These are phyloP conservation scores for Sebastiscus tertius DNA, from an alignment of 2,797 vertebrate species.

Conservation along the genomic window DNA sequence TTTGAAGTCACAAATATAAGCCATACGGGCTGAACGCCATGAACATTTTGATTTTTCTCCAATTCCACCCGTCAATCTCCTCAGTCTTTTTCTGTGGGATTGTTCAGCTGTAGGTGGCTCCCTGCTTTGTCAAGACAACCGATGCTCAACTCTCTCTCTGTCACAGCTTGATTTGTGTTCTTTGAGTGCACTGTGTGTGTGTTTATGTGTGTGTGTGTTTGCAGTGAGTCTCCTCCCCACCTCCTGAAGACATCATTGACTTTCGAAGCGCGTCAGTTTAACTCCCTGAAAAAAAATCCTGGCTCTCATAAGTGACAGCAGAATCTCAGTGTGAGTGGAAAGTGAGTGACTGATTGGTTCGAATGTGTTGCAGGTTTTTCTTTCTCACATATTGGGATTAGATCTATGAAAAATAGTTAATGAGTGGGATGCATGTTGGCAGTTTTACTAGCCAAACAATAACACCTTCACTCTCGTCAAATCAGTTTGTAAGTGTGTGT, in stretches of 20 bases:
- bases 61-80: constrained; percentile 70
- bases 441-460: not conserved
- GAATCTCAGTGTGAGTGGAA: constrained; percentile 12
- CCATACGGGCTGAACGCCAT: constrained; percentile 45
- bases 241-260: constrained; percentile 39
- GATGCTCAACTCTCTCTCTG: constrained; percentile 25
- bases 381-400: constrained; percentile 12
- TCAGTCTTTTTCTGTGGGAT: constrained; percentile 16
- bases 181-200: not conserved
- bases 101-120: constrained; percentile 61
- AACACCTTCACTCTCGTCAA: constrained; percentile 11
- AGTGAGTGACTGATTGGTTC: constrained; percentile 22
- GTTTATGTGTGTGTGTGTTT: constrained; percentile 21
- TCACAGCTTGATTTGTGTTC: constrained; percentile 52
- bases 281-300: constrained; percentile 35
- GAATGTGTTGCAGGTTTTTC: constrained; percentile 5
- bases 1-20: constrained; percentile 65
- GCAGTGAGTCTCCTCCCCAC: not conserved
- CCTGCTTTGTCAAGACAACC: constrained; percentile 52
- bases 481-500: not conserved
- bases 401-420: constrained; percentile 24
- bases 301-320: constrained; percentile 35
- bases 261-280: constrained; percentile 47
- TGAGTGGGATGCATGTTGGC: constrained; percentile 35
- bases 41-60: constrained; percentile 66